Evolutionary conservation across 2,113 vertebrate genomes (phyloP), one percentile per base, ranked within the genome.

Genomic region (Epinephelus lanceolatus): DNA sequence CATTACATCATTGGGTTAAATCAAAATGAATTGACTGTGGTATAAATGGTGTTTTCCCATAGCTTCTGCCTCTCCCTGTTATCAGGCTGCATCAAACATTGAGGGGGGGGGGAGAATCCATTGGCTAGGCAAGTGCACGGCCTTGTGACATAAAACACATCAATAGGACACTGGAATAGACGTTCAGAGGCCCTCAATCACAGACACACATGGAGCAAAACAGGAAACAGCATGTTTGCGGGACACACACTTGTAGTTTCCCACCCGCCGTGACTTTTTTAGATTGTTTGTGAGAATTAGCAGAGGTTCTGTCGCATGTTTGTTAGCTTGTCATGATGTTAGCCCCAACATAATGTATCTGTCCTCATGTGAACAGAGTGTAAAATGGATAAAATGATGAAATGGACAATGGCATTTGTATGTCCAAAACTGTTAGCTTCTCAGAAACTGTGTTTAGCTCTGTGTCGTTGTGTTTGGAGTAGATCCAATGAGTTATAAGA

Each of bases 1-100:
- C 77, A 53, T 89, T 96, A 96, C 94, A 97, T 97, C 97, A 97
- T 96, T 95, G 95, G 96, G 96, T 96, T 96, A 77, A 96, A 96
- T 96, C 95, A 95, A 96, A 96, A 95, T 96, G 96, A 95, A 96
- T 96, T 95, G 70, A 86, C 55, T 81, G 76, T 81, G 69, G 80
- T 81, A 61, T 74, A 87, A 96, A 95, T 96, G 95, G 94, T 96
- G 96, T 97, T 96, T 96, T 96, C 96, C 96, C 96, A 96, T 96
- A 96, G 94, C 95, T 95, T 95, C 94, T 95, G 93, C 94, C 95
- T 96, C 96, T 96, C 95, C 95, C 76, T 82, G 75, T 72, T 82
- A 79, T 84, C 80, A 96, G 96, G 96, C 96, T 94, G 95, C 96
- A 96, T 96, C 95, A 96, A 97, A 97, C 95, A 95, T 53, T 30